Conservation (phyloP, 2,797 vertebrate genomes). For the Craterocephalus amniculus region DNA sequence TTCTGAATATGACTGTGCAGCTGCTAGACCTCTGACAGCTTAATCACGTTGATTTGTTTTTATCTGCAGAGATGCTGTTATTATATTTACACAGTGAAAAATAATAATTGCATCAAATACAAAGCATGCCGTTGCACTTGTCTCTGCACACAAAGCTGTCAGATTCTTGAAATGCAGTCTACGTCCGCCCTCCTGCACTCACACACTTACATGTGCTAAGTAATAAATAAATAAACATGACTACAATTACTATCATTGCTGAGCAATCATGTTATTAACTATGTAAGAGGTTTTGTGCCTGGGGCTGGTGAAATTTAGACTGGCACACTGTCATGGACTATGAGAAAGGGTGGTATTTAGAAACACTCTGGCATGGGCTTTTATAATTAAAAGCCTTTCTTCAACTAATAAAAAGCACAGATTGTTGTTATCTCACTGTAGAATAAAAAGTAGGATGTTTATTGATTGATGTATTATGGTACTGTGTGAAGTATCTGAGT, state of each 20-base stretch:
- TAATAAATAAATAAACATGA: slow-evolving; percentile 21
- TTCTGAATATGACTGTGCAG: too few species aligned
- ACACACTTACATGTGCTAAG: neutral
- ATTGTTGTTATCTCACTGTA: neutral
- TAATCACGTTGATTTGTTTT: neutral
- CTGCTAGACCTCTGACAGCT: neutral
- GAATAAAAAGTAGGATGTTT: too few species aligned
- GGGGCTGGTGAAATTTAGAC: neutral
- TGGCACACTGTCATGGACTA: neutral
- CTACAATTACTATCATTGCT: slow-evolving; percentile 19
- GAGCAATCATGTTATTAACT: slow-evolving; percentile 12
- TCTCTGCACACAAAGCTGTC: neutral
- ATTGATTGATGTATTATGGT: too few species aligned
- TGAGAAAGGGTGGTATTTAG: neutral
- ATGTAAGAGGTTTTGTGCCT: slow-evolving; percentile 3
- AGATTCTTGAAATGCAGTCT: neutral
- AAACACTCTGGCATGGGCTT: neutral
- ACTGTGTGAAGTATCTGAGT: too few species aligned
- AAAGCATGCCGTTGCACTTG: neutral
- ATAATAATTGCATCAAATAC: too few species aligned
- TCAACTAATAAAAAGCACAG: neutral
- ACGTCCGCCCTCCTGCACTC: neutral
- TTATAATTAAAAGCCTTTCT: neutral
- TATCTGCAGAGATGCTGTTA: neutral
- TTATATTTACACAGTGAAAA: neutral